Evolutionary conservation across 2,888 invertebrate species (phyloP).

Genomic region (Eutolmus rufibarbis): DNA sequence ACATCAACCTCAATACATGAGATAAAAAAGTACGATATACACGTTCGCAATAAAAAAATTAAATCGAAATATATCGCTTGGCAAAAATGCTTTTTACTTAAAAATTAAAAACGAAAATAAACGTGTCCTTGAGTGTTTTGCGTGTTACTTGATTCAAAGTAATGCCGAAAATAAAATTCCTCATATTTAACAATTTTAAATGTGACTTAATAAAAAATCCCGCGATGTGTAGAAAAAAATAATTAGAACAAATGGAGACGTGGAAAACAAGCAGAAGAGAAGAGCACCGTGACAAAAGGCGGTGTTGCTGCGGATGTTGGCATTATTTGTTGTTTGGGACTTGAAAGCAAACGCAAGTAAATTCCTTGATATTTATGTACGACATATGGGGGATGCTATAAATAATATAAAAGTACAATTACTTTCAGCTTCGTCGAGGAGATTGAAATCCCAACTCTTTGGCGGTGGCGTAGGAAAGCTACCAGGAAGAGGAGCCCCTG

Average conservation of each 20-base stretch:
- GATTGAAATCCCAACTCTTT: not conserved
- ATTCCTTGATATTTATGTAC: conserved; percentile 31
- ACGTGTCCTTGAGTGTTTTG: conserved; percentile 31
- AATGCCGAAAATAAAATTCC: conserved; percentile 29
- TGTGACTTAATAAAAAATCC: conserved; percentile 25
- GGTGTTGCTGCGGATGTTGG: not conserved
- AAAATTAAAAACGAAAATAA: conserved; percentile 18
- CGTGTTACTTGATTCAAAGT: conserved; percentile 32
- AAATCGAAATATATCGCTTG: not conserved
- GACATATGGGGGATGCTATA: conserved; percentile 33
- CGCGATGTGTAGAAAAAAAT: not conserved
- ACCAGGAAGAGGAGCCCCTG: not conserved
- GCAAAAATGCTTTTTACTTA: not conserved
- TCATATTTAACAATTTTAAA: conserved; percentile 17
- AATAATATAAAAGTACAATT: conserved; percentile 30
- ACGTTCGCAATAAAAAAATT: not conserved
- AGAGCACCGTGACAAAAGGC: not conserved
- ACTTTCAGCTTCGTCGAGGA: not conserved
- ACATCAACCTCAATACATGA: not conserved
- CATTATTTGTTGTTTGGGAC: not conserved
- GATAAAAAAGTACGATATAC: not conserved
- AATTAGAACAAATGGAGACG: conserved; percentile 15
- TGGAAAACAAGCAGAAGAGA: not conserved
- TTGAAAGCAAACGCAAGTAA: conserved; percentile 4
- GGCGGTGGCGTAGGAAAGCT: not conserved